Percentiles rank a stretch among this genome's conserved stretches.
These are phyloP conservation scores for Balaeniceps rex DNA, from an alignment of 2,113 vertebrate genomes.

Conservation along the genomic window DNA sequence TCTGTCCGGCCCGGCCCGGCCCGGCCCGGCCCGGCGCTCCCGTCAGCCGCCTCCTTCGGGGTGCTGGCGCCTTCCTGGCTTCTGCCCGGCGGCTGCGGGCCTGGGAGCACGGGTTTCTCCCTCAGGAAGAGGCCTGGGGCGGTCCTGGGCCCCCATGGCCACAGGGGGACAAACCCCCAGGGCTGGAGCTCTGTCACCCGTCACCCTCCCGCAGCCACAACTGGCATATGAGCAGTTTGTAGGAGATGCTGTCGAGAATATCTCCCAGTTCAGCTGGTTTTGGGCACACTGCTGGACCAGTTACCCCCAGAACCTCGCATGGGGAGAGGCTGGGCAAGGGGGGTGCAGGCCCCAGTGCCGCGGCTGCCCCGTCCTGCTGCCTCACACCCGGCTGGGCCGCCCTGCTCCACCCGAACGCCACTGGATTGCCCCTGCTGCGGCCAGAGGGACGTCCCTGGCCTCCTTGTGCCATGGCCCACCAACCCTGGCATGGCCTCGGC, in stretches of 20 bases:
- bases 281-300: rapidly evolving
- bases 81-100: neutral
- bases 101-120: too few relatives aligned
- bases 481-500: neutral
- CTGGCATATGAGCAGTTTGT: neutral
- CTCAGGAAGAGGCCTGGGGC: neutral
- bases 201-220: neutral
- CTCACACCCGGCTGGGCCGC: rapidly evolving
- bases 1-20: too few relatives aligned
- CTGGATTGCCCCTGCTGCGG: neutral
- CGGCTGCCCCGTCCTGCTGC: neutral
- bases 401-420: neutral
- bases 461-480: rapidly evolving
- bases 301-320: neutral
- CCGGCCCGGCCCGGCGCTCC: too few relatives aligned
- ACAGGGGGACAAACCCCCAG: neutral
- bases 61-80: rapidly evolving
- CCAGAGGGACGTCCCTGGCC: rapidly evolving
- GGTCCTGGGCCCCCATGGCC: neutral
- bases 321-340: neutral
- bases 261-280: neutral
- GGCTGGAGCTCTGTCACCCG: neutral
- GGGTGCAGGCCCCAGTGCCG: neutral
- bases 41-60: neutral
- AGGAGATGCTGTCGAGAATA: neutral